These are phyloP conservation scores for Hormiphora californensis DNA, from an alignment of 37 sponge, comb jelly and placozoan genomes.

Conservation along the genomic window DNA sequence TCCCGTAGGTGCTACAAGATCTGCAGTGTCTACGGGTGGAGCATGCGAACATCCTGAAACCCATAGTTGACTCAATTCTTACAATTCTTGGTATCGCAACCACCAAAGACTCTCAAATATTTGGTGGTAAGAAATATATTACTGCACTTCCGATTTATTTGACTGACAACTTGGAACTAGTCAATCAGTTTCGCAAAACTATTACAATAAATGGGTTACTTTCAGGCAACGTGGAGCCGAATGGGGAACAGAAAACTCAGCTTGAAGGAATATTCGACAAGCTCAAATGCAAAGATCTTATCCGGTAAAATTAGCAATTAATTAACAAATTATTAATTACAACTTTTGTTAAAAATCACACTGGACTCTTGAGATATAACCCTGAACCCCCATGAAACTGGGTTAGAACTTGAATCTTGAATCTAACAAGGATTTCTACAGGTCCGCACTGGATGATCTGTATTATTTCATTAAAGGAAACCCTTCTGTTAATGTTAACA, in stretches of 20 bases:
- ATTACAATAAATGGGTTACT: background rate
- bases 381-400: no score
- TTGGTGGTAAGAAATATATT: background rate
- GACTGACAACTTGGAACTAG: background rate
- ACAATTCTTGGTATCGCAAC: conserved; percentile 28
- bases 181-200: background rate
- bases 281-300: conserved; percentile 14
- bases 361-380: no score
- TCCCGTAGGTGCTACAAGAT: conserved; percentile 5
- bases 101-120: background rate
- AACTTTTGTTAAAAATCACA: no score
- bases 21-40: background rate
- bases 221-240: background rate
- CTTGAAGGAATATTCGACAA: background rate
- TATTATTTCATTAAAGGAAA: no score
- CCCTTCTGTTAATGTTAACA: no score
- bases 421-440: no score
- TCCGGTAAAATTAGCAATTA: background rate
- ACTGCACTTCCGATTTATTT: background rate
- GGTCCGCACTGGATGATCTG: no score
- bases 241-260: background rate
- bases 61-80: conserved; percentile 20
- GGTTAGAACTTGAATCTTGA: no score
- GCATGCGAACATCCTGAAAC: background rate
- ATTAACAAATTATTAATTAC: background rate